Base-by-base conservation (phyloP, 2,888 invertebrate genomes). In the Acronicta alni region DNA sequence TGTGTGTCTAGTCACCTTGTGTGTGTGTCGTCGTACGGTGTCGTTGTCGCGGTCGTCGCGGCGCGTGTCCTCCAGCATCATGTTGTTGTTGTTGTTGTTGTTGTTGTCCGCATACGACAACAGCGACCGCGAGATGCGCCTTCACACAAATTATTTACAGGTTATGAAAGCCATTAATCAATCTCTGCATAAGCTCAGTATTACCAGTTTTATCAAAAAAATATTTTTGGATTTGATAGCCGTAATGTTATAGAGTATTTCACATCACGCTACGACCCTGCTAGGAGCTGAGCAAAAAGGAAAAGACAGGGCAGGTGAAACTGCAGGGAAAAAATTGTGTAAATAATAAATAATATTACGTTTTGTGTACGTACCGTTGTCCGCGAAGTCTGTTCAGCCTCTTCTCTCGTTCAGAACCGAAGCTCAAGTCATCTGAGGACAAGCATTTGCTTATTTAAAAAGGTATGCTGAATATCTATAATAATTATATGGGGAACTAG, bases 91-190 rank as follows among this genome's bases (percentile, higher is more conserved):
- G 7, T 30, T 37, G 26, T 52, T 55, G 7, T 26, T 66, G 17
- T 55, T 63, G 12, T 35, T 15, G 9, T 79, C 80, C 2, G 73
- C 18, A 71, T 77, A 74, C 1, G 91, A 88, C 26, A 91, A 76
- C 0, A 93, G 87, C 0, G 92, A 92, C 16, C 92, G 91, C 0
- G 91, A 91, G 26, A 87, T 85, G 1, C 92, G 88, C 0, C 90
- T 91, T 79, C 0, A 73, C 1, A 43, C 12, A 30, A n/a, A n/a
- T n/a, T n/a, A n/a, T n/a, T n/a, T n/a, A 12, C 30, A 30, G 10
- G 12, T 39, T 10, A 39, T 3, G 5, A 37, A 14, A 12, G n/a
- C n/a, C n/a, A n/a, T n/a, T n/a, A 32, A 44, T 17, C n/a, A 18
- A 8, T 16, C 7, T 17, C 20, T n/a, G n/a, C n/a, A n/a, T n/a